Evolutionary conservation across 2,797 vertebrate genomes (phyloP), one percentile per base, ranked within the genome.

Genomic region (Muscicapa comitata): DNA sequence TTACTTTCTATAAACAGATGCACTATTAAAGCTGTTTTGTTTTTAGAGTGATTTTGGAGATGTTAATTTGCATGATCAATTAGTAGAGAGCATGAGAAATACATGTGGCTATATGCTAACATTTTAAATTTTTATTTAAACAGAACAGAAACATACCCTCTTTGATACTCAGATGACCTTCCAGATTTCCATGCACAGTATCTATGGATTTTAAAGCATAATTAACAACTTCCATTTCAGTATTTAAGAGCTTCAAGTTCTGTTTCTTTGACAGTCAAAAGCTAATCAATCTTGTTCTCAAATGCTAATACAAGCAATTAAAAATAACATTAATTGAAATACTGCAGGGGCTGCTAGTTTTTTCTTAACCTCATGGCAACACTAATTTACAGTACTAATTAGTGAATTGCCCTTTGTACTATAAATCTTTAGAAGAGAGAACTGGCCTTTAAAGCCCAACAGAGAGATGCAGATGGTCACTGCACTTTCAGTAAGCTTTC

Each of bases 261-360:
- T 95, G 76, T 96, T 97, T 97, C 95, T 95, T 96, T 97, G 96
- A 96, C 95, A 96, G 95, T 96, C 92, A 97, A 97, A 97, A 97
- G 93, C 94, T 95, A 97, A 97, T 98, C 97, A 97, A 96, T 97
- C 96, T 97, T 97, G 50, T 97, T 97, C 96, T 97, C 96, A 97
- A 97, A 98, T 97, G 96, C 94, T 97, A 97, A 98, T 97, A 95
- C 76, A 96, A 96, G 96, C 97, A 97, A 98, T 98, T 98, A 97
- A 97, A 97, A 98, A 96, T 96, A 97, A 97, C 95, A 97, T 96
- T 97, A 97, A 98, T 96, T 98, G 97, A 97, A 98, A 97, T 97
- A 97, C 96, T 96, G 94, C 90, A 96, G 96, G 88, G 97, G 75
- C 91, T 97, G 84, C 96, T 95, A 87, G 66, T 95, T 87, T 93